A percentile compares a stretch with the other conserved stretches of the same genome.
Conservation (phyloP, 2,797 vertebrate genomes). For the Acanthis flammea region DNA sequence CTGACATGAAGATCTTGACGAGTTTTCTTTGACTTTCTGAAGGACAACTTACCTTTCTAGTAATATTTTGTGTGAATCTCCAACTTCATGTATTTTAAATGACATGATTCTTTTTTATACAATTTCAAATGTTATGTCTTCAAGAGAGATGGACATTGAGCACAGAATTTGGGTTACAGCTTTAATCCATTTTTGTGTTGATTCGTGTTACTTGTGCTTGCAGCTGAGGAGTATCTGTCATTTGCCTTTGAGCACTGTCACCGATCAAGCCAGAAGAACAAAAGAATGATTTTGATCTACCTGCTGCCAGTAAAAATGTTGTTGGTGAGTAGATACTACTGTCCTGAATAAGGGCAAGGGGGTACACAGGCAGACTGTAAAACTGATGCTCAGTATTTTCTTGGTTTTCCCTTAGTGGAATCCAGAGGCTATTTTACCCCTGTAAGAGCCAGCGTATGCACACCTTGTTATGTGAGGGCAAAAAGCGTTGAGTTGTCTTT, state of each 20-base stretch:
- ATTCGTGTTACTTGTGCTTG: neutral
- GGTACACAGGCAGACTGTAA: neutral
- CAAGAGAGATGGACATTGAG: neutral
- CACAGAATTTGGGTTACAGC: neutral
- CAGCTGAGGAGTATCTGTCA: conserved; percentile 93
- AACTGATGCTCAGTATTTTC: neutral
- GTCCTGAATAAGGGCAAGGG: neutral
- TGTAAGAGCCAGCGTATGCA: neutral
- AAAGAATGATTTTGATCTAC: conserved; percentile 95
- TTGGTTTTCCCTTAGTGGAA: neutral
- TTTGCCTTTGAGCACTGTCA: conserved; percentile 93
- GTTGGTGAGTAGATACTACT: conserved; percentile 77
- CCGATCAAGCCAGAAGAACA: conserved; percentile 93
- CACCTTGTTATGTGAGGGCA: neutral
- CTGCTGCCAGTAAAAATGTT: conserved; percentile 97
- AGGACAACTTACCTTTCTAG: neutral
- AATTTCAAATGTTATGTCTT: neutral
- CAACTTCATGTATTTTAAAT: neutral
- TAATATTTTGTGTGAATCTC: neutral
- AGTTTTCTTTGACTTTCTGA: neutral
- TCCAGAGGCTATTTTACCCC: neutral
- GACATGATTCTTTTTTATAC: neutral
- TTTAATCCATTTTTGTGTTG: neutral
- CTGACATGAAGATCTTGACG: neutral
- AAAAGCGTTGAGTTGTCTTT: neutral